Conservation (phyloP, 1,140 invertebrate genomes). For the Temnothorax nylanderi region DNA sequence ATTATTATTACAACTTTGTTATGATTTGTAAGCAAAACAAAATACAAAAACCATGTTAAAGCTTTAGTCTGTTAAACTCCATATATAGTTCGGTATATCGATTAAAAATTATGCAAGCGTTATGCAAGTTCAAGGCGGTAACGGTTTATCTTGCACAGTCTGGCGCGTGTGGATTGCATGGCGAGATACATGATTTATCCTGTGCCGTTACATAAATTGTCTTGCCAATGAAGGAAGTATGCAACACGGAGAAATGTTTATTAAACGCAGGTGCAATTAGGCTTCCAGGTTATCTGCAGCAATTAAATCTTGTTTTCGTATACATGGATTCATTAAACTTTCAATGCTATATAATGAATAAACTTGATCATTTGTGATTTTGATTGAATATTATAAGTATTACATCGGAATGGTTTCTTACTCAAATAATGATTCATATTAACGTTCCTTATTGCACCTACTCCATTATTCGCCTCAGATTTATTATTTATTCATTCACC, state of each 20-base stretch:
- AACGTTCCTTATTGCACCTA: not conserved
- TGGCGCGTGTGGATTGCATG: conserved; percentile 31
- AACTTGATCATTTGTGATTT: not conserved
- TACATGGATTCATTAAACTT: not conserved
- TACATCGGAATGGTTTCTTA: not conserved
- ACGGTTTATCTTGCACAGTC: conserved; percentile 36
- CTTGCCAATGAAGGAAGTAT: not conserved
- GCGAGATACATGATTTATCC: conserved; percentile 40
- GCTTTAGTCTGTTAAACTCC: not conserved
- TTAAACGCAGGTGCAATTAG: not conserved
- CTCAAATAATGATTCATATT: not conserved
- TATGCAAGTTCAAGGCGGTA: conserved; percentile 54
- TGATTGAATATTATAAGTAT: not conserved
- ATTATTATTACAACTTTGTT: not conserved
- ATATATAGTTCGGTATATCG: conserved; percentile 23
- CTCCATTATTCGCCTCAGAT: not conserved
- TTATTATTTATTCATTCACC: not conserved
- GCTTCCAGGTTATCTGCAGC: not conserved
- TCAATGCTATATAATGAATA: not conserved
- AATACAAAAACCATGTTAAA: conserved; percentile 1
- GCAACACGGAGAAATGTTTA: conserved; percentile 14
- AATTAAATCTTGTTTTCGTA: conserved; percentile 5
- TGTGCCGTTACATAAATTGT: conserved; percentile 46
- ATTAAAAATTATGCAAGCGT: conserved; percentile 55
- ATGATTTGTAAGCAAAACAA: not conserved